Base-by-base conservation (phyloP, 1,140 invertebrate genomes). In the Dolichoris vasculosae region DNA sequence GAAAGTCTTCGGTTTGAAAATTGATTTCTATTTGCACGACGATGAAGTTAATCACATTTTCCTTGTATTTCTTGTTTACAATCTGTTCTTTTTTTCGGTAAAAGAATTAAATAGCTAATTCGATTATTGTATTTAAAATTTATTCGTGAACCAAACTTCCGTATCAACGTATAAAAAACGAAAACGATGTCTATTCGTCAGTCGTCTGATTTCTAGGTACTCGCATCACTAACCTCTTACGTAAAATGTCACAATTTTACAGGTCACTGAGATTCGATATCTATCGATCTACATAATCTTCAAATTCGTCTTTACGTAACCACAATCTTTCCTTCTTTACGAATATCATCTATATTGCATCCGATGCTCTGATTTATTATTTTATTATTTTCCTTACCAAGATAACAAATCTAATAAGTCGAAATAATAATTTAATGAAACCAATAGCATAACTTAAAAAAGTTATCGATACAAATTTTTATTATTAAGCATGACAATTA, bases 271-370 rank as follows among this genome's bases (percentile, higher is more conserved):
- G 38, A 43, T 73, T 73, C 69, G 69, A 73, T 73, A 73, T n/a
- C 32, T 73, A 73, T 73, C 69, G 69, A 73, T 43, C 6, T 73
- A 43, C 38, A n/a, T 73, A 73, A 73, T 73, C 38, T 73, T 73
- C 8, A 73, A 43, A 73, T 73, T 73, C 69, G 26, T 73, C 38
- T 43, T 73, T 73, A 73, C 38, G 26, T 43, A 73, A 26, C 38
- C 69, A 17, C 13, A 73, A 43, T n/a, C 4, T 2, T 43, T 43
- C 38, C 38, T 38, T 38, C 35, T 73, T 73, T n/a, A 73, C 43
- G 26, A 43, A 0, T 38, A 73, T 73, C 20, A 26, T 8, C 23
- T 73, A 9, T n/a, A 43, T 7, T 8, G 8, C 38, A 43, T 38
- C 38, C 23, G 20, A 26, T 35, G 6, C 6, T n/a, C 20, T 23